Evolutionary conservation across 2,797 vertebrate genomes (phyloP).

Genomic region (Oryzias dopingdopingensis): DNA sequence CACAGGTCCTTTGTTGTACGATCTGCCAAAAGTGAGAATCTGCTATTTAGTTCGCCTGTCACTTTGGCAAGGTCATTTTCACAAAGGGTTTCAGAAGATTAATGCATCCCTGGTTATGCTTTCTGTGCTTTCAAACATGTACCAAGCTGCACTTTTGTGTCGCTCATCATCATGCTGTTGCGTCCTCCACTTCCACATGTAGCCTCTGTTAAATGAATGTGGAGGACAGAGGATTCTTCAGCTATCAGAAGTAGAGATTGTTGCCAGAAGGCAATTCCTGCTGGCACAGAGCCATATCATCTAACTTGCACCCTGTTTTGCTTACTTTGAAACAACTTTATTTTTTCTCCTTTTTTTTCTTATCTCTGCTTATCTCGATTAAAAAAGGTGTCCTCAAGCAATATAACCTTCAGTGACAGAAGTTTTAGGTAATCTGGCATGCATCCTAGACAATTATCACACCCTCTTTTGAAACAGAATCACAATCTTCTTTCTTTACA

Average conservation of each 20-base stretch:
- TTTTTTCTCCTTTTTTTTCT: too few relatives aligned
- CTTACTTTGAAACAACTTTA: too few relatives aligned
- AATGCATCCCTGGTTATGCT: conserved; percentile 21
- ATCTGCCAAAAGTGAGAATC: conserved; percentile 36
- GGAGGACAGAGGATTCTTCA: conserved; percentile 1
- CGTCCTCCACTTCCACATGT: conserved; percentile 9
- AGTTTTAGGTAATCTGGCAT: too few relatives aligned
- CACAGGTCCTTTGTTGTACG: conserved; percentile 41
- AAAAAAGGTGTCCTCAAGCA: too few relatives aligned
- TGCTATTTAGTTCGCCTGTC: conserved; percentile 31
- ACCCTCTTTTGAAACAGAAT: too few relatives aligned
- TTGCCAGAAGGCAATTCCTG: conserved; percentile 1
- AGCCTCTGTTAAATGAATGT: conserved; percentile 33
- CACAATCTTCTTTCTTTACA: too few relatives aligned
- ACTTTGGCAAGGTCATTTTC: conserved; percentile 37
- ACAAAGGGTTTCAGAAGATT: conserved; percentile 28
- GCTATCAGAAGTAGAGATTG: neutral
- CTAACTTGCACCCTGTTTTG: neutral
- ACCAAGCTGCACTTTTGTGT: conserved; percentile 17
- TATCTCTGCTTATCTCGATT: too few relatives aligned
- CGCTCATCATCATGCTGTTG: conserved; percentile 6
- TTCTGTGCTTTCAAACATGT: conserved; percentile 19
- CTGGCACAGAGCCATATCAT: neutral
- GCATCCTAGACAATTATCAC: too few relatives aligned
- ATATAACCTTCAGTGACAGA: too few relatives aligned